phyloP scores from a whole-genome alignment of 2,113 vertebrate genomes.

The Calonectris borealis region DNA sequence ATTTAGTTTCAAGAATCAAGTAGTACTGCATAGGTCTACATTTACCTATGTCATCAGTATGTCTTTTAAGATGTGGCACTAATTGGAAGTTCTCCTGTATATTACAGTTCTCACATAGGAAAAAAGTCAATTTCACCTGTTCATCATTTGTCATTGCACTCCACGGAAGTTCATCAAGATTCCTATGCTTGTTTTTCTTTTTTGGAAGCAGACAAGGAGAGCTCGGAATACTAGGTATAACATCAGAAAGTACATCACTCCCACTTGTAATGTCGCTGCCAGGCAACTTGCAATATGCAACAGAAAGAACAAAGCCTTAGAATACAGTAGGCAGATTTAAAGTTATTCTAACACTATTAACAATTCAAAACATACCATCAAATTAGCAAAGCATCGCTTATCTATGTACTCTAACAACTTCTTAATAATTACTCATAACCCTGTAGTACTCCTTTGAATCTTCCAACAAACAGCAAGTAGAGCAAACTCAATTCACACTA shows the following conservation, averaged over 20 bases:
- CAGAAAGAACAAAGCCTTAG: constrained; percentile 31
- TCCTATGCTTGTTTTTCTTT: constrained; percentile 92
- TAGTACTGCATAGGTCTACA: background rate
- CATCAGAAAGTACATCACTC: constrained; percentile 96
- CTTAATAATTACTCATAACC: background rate
- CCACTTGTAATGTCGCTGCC: constrained; percentile 96
- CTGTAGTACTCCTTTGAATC: background rate
- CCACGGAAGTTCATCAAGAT: constrained; percentile 97
- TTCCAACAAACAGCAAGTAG: background rate
- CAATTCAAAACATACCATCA: constrained; percentile 29
- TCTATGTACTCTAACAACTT: background rate
- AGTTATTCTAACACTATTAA: background rate
- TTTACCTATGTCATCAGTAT: background rate
- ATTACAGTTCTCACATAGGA: background rate
- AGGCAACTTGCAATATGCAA: constrained; percentile 81
- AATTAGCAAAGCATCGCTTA: constrained; percentile 17
- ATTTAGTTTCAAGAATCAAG: background rate
- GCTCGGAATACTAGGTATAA: constrained; percentile 95
- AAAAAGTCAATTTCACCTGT: constrained; percentile 76
- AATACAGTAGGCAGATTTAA: background rate
- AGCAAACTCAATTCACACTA: background rate
- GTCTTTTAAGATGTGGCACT: background rate
- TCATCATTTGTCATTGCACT: constrained; percentile 99
- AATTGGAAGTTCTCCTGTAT: background rate
- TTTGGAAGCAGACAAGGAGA: constrained; percentile 93